phyloP scores from a whole-genome alignment of 1,140 invertebrate genomes.

The Brachionus angularis region DNA sequence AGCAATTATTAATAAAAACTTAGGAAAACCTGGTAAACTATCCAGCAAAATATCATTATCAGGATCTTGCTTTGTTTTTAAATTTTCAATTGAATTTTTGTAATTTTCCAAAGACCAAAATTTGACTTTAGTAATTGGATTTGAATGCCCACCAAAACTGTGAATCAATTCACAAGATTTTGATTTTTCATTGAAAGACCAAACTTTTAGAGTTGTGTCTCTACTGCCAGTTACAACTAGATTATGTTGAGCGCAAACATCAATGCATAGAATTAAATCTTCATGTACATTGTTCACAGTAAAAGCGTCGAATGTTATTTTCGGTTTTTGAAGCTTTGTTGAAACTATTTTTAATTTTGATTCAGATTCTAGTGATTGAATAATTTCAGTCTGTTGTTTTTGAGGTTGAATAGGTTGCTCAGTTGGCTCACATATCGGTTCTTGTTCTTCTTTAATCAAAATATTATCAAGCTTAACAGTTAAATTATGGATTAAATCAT shows the following conservation, averaged over 20 bases:
- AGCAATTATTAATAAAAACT: no score
- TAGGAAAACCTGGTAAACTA: not conserved
- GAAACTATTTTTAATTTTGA: not conserved
- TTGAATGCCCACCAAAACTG: constrained; percentile 13
- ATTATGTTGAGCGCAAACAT: not conserved
- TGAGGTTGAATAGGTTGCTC: no score
- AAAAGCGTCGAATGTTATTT: constrained; percentile 1
- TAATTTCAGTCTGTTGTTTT: no score
- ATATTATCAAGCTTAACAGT: no score
- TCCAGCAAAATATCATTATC: constrained; percentile 21
- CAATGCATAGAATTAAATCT: constrained; percentile 18
- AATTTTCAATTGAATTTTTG: constrained; percentile 2
- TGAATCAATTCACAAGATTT: not conserved
- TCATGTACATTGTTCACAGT: not conserved
- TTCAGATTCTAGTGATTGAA: no score
- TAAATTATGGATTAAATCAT: no score
- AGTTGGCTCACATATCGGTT: no score
- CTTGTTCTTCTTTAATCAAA: no score
- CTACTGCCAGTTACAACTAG: constrained; percentile 17
- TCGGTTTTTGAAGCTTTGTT: not conserved
- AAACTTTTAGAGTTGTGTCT: constrained; percentile 3
- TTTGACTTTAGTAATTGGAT: not conserved
- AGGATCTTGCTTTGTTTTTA: constrained; percentile 8
- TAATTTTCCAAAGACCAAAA: constrained; percentile 7
- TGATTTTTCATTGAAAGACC: not conserved